These are phyloP conservation scores for Pelobates fuscus DNA, from an alignment of 2,113 vertebrate genomes.

Conservation along the genomic window DNA sequence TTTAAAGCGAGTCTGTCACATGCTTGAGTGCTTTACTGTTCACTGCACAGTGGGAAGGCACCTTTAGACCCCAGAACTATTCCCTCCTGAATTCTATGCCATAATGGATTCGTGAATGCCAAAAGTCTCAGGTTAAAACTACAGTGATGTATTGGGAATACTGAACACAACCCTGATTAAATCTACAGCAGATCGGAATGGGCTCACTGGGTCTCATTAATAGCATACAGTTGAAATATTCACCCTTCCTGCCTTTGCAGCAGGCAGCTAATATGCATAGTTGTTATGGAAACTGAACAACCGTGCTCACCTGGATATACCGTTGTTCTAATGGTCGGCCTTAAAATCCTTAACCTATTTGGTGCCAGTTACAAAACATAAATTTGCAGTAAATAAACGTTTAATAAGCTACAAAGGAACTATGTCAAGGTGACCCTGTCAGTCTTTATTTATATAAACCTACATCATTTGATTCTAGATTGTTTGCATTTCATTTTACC, in stretches of 20 bases:
- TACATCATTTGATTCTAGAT: no score
- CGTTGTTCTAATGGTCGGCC: background rate
- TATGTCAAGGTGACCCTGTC: no score
- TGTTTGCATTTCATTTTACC: no score
- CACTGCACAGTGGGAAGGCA: background rate
- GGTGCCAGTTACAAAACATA: background rate
- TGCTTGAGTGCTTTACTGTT: background rate
- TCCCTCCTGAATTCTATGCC: slow-evolving; percentile 1
- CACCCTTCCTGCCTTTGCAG: slow-evolving; percentile 2
- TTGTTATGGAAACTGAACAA: slow-evolving; percentile 35
- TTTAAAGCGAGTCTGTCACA: background rate
- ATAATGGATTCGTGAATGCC: slow-evolving; percentile 8
- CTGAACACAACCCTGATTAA: slow-evolving; percentile 22
- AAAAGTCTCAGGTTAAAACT: slow-evolving; percentile 11
- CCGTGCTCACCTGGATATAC: slow-evolving; percentile 24
- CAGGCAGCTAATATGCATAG: slow-evolving; percentile 9
- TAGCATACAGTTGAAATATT: slow-evolving; percentile 23
- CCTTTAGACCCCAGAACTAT: background rate
- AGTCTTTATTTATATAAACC: no score
- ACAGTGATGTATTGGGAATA: slow-evolving; percentile 30
- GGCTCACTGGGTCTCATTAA: slow-evolving; percentile 45
- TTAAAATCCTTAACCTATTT: background rate
- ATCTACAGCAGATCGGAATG: slow-evolving; percentile 25
- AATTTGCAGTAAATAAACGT: no score
- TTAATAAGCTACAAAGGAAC: no score